Evolutionary conservation across 2,888 invertebrate species (phyloP), one percentile per base, ranked within the genome.

Genomic region (Mythimna pallens): DNA sequence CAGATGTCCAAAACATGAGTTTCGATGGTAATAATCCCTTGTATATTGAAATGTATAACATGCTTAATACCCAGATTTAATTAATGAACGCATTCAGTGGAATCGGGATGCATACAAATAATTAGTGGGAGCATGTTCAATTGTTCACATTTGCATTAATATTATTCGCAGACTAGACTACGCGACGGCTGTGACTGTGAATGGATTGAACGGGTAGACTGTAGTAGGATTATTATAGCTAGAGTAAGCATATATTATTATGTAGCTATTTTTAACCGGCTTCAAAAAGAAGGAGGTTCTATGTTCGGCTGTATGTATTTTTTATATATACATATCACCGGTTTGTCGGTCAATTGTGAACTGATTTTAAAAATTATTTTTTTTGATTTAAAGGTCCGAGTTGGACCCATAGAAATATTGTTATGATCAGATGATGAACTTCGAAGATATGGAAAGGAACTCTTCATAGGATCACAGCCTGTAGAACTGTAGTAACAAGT

Each of bases 111-210:
- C 66, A 83, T 67, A 67, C 75, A 74, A 83, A 80, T 83, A 83
- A 83, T 83, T 68, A 72, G 64, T 58, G 43, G 43, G 30, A 59
- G 25, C 68, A 36, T 70, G 75, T 65, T 63, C 54, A 40, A 58
- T 65, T 74, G 66, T 70, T 69, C 70, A 43, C 54, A 78, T 70
- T 82, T 63, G 64, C 70, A 82, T 82, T 70, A 70, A 67, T 81
- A 64, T 64, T 67, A 76, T 67, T 70, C 59, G 59, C 62, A 66
- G 66, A 54, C 50, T 43, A 55, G 66, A 54, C 47, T 43, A 55
- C n/a, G 40, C 36, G 30, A 30, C 57, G 57, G 30, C 20, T 66
- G 52, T 10, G 25, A 40, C 52, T 70, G 20, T 30, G 30, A 58
- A 22, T 25, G 12, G 30, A 34, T 57, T 40, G 17, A n/a, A 14